Conservation (phyloP, 2,888 invertebrate genomes). For the Thelaira solivaga region DNA sequence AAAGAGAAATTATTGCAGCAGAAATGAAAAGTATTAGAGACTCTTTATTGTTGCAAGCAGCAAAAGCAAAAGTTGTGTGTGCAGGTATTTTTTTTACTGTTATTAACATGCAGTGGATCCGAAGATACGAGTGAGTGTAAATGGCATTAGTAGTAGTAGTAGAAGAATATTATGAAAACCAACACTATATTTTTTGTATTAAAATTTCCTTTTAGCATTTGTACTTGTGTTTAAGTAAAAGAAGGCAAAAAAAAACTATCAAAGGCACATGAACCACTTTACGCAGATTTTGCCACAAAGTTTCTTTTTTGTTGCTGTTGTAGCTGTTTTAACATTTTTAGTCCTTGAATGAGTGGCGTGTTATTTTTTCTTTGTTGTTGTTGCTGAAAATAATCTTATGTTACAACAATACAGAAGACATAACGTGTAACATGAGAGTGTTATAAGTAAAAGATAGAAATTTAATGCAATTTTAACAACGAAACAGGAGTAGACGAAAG, state of each 20-base stretch:
- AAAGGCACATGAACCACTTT: conserved; percentile 57
- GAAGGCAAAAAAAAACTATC: conserved; percentile 22
- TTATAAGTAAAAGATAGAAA: conserved; percentile 38
- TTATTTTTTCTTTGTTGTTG: conserved; percentile 30
- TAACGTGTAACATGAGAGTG: conserved; percentile 36
- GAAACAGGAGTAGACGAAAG: not conserved
- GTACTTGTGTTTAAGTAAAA: too few species aligned
- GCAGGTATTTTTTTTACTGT: not conserved
- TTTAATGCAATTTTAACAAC: conserved; percentile 28
- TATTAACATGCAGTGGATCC: too few species aligned
- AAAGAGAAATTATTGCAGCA: too few species aligned
- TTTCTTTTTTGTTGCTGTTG: not conserved
- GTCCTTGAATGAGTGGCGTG: conserved; percentile 20
- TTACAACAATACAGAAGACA: not conserved
- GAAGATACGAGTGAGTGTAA: not conserved
- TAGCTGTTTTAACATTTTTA: conserved; percentile 2
- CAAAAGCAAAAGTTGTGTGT: not conserved
- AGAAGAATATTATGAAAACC: not conserved
- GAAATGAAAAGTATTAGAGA: not conserved
- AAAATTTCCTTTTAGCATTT: conserved; percentile 42
- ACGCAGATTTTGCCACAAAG: conserved; percentile 43
- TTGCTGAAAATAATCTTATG: not conserved
- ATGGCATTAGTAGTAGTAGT: not conserved
- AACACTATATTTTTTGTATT: conserved; percentile 4
- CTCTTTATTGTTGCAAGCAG: not conserved